Base-by-base conservation (phyloP, 2,797 vertebrate genomes). In the Halcyon chelicuti region DNA sequence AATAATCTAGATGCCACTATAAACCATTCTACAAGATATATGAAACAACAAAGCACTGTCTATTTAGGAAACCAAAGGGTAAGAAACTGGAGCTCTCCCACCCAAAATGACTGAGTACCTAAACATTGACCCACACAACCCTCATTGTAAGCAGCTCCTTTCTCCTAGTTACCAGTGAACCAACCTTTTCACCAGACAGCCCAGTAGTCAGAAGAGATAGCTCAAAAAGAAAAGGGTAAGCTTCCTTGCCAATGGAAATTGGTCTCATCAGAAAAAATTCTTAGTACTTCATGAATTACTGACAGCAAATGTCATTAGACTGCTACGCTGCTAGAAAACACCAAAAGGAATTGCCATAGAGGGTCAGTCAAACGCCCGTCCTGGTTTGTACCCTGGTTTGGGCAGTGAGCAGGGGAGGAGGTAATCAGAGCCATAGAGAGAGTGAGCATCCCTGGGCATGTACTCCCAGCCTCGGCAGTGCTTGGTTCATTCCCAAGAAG, bases 381-480 rank as follows among this genome's bases (percentile, higher is more conserved):
- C 47, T 10, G 12, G 39, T 26, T 75, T 22, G 23, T 57, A 65
- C 28, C 22, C 21, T 66, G 42, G 17, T 57, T 52, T 66, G 14
- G 12, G 40, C 25, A 65, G 44, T 10, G 9, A 51, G 35, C 6
- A 25, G 55, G 9, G 18, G 5, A 71, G 57, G 12, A 47, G 37
- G 18, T 31, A 37, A 37, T 52, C 54, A 73, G 42, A 63, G 21
- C 23, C 37, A 5, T 37, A 29, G 14, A 15, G 49, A 74, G 40
- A 14, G 9, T 3, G 5, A 78, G 19, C 28, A 57, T 21, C 40
- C 20, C 54, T 4, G 8, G 26, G 17, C 61, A 70, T 0, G 0
- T 49, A 35, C 17, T 82, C 37, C 46, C 51, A 61, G 22, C 8
- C 15, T 33, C 2, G 3, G 21, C 67, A 61, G 3, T 6, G 14